Evolutionary conservation across 2,113 vertebrate genomes (phyloP).

Genomic region (Pseudorasbora parva): DNA sequence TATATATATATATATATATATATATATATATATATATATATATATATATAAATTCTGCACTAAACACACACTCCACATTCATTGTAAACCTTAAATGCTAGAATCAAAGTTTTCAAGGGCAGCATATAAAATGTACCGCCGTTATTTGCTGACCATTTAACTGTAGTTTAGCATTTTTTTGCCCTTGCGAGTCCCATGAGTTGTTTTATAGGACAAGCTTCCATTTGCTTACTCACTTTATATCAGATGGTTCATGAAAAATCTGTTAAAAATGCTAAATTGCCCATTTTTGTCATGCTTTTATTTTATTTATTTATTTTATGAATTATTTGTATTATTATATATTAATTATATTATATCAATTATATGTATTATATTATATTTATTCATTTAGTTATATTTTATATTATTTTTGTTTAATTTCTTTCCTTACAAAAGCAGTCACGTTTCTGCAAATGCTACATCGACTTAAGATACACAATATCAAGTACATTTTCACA

Average conservation of each 20-base stretch:
- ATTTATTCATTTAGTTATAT: too few species aligned
- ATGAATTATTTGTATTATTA: too few species aligned
- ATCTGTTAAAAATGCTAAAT: too few species aligned
- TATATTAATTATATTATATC: background rate
- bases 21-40: too few species aligned
- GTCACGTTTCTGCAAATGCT: background rate
- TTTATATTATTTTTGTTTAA: background rate
- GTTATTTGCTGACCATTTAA: background rate
- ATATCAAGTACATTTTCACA: background rate
- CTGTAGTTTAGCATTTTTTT: background rate
- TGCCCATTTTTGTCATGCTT: background rate
- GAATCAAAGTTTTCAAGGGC: conserved; percentile 12
- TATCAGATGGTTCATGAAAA: background rate
- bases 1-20: too few species aligned
- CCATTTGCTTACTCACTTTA: background rate
- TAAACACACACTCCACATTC: background rate
- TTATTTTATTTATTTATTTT: background rate
- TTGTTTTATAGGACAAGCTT: background rate
- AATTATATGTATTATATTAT: background rate
- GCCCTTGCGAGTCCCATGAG: background rate
- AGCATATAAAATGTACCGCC: background rate
- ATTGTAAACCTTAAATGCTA: background rate
- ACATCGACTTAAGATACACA: background rate
- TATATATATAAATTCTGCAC: background rate
- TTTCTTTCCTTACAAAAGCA: background rate